These are phyloP conservation scores for Formica exsecta DNA, from an alignment of 1,140 invertebrate species.

Conservation along the genomic window DNA sequence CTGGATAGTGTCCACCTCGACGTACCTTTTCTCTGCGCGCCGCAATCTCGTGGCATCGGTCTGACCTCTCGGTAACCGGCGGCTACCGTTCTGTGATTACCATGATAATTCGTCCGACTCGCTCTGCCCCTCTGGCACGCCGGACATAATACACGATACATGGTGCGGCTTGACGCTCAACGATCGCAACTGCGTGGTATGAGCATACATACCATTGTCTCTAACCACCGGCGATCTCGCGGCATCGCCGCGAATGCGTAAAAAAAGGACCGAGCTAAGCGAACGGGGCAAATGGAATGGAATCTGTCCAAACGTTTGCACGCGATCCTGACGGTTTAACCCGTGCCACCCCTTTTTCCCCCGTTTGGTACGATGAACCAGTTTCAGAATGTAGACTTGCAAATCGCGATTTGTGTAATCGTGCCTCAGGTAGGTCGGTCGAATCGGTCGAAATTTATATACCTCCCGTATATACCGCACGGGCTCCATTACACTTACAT, in stretches of 20 bases:
- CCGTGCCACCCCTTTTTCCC: not conserved
- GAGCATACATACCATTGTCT: constrained; percentile 63
- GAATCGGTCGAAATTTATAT: not conserved
- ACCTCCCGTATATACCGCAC: not conserved
- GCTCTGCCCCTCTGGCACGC: constrained; percentile 65
- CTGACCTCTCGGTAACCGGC: constrained; percentile 75
- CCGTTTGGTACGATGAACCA: constrained; percentile 21
- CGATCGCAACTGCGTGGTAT: constrained; percentile 53
- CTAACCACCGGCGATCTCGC: constrained; percentile 29
- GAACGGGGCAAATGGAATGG: not conserved
- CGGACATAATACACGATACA: constrained; percentile 73
- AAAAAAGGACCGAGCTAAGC: not conserved
- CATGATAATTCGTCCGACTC: constrained; percentile 77
- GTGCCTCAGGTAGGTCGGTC: not conserved
- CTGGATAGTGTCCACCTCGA: constrained; percentile 67
- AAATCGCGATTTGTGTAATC: constrained; percentile 17
- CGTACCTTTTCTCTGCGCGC: constrained; percentile 49
- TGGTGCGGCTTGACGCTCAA: constrained; percentile 70
- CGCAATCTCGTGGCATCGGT: constrained; percentile 76
- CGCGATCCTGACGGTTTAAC: constrained; percentile 17
- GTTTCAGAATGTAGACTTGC: constrained; percentile 30
- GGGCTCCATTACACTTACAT: not conserved
- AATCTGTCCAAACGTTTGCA: constrained; percentile 7
- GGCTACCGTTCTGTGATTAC: constrained; percentile 78
- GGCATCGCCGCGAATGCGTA: not conserved